Evolutionary conservation across 1,140 invertebrate species (phyloP).

Genomic region (Agrypnia vestita): DNA sequence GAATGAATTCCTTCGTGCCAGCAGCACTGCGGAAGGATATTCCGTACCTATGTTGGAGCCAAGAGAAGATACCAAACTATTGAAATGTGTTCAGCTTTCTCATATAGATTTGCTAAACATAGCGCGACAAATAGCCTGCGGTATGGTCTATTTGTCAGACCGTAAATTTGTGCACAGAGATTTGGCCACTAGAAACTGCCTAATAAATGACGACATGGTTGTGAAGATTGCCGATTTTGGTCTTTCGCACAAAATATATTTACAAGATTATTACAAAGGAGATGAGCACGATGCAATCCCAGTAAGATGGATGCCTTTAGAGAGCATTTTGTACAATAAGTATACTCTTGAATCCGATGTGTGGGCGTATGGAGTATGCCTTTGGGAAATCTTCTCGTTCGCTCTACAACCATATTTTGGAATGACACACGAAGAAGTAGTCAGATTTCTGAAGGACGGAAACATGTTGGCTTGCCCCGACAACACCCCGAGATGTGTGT

Average conservation of each 20-base stretch:
- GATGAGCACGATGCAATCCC: slow-evolving; percentile 95
- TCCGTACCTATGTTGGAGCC: slow-evolving; percentile 66
- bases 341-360: slow-evolving; percentile 95
- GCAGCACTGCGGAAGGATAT: slow-evolving; percentile 74
- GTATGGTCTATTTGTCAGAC: slow-evolving; percentile 96
- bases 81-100: slow-evolving; percentile 72
- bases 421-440: slow-evolving; percentile 95
- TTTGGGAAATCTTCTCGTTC: slow-evolving; percentile 97
- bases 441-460: slow-evolving; percentile 93
- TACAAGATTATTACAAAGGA: slow-evolving; percentile 93
- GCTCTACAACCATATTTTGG: slow-evolving; percentile 95
- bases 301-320: slow-evolving; percentile 96
- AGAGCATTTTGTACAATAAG: slow-evolving; percentile 94
- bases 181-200: slow-evolving; percentile 95
- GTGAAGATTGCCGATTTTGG: slow-evolving; percentile 98
- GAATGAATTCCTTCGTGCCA: slow-evolving; percentile 89
- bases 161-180: slow-evolving; percentile 97
- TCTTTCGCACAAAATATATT: slow-evolving; percentile 92
- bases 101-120: slow-evolving; percentile 88
- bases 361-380: slow-evolving; percentile 94
- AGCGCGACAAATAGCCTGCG: slow-evolving; percentile 89
- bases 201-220: slow-evolving; percentile 94
- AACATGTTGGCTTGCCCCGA: slow-evolving; percentile 91
- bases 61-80: slow-evolving; percentile 70
- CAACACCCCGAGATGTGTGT: slow-evolving; percentile 91